A percentile compares a stretch with the other conserved stretches of the same genome.
Conservation (phyloP, 2,888 invertebrate genomes). For the Heliconius ismenius region DNA sequence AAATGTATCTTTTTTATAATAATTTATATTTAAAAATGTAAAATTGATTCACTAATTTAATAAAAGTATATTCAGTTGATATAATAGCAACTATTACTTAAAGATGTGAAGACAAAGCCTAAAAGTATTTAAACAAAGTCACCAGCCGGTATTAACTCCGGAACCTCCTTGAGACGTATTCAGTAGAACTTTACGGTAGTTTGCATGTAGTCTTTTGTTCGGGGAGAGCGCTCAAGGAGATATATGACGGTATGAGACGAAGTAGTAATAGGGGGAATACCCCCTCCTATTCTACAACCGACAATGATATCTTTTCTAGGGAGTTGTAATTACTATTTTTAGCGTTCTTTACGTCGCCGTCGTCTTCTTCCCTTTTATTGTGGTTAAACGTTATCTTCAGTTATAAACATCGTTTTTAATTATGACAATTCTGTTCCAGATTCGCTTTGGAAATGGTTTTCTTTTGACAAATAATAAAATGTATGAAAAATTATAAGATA, state of each 20-base stretch:
- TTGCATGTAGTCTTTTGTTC: conserved; percentile 65
- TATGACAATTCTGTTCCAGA: background rate
- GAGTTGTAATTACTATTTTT: conserved; percentile 34
- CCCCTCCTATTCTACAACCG: conserved; percentile 32
- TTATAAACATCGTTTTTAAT: conserved; percentile 26
- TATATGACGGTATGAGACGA: conserved; percentile 47
- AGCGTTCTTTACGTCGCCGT: conserved; percentile 21
- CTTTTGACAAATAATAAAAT: background rate
- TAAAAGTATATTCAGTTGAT: too few species aligned
- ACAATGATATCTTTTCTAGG: conserved; percentile 40
- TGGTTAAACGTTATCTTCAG: conserved; percentile 16
- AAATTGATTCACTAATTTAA: too few species aligned
- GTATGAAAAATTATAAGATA: background rate
- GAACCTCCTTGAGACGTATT: conserved; percentile 50
- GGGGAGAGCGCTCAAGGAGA: conserved; percentile 55
- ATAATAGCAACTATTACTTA: background rate
- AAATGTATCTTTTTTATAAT: too few species aligned
- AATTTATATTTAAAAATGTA: too few species aligned
- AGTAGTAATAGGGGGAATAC: conserved; percentile 36
- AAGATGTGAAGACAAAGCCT: background rate
- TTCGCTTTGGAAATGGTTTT: background rate
- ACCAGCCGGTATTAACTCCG: conserved; percentile 52
- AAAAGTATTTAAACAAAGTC: conserved; percentile 34
- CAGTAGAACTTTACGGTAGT: conserved; percentile 50
- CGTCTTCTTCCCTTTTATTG: conserved; percentile 21